These are phyloP conservation scores for Hycleus phaleratus DNA, from an alignment of 1,140 invertebrate genomes.

Conservation along the genomic window DNA sequence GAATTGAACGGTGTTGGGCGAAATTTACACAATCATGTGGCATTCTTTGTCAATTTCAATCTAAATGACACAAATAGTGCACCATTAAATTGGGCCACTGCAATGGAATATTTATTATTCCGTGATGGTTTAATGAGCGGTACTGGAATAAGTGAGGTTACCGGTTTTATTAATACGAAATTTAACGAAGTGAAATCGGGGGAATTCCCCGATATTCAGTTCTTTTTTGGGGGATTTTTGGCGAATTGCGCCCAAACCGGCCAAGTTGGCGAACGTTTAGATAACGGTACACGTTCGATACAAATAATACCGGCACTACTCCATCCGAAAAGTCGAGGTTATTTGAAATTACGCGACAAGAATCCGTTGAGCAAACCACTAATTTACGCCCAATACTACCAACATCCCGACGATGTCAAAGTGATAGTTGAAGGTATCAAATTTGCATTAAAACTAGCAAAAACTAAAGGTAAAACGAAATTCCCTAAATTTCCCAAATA, in stretches of 20 bases:
- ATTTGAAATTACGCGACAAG: constrained; percentile 55
- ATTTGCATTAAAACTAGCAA: constrained; percentile 63
- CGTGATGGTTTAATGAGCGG: constrained; percentile 78
- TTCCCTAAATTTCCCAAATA: no score
- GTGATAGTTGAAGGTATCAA: constrained; percentile 71
- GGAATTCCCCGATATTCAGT: constrained; percentile 77
- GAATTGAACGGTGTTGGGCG: constrained; percentile 76
- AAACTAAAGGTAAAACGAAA: constrained; percentile 44
- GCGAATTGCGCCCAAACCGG: constrained; percentile 75
- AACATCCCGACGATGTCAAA: constrained; percentile 59
- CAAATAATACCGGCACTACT: constrained; percentile 58
- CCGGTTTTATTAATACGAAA: constrained; percentile 73
- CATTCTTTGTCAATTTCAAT: constrained; percentile 65
- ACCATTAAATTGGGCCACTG: constrained; percentile 77
- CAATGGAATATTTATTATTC: constrained; percentile 78
- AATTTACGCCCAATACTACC: constrained; percentile 76
- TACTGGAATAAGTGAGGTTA: constrained; percentile 73
- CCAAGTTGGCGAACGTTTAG: constrained; percentile 68
- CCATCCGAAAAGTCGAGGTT: constrained; percentile 76
- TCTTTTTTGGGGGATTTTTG: constrained; percentile 77
- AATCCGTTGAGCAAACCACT: constrained; percentile 64
- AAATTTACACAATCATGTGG: constrained; percentile 84
- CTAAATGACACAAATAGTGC: constrained; percentile 77
- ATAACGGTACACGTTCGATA: constrained; percentile 50
- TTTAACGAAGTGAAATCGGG: constrained; percentile 52